A percentile compares a stretch with the other conserved stretches of the same genome.
Conservation (phyloP, 35 echinoderm and acorn worm genomes). For the Heliocidaris erythrogramma region DNA sequence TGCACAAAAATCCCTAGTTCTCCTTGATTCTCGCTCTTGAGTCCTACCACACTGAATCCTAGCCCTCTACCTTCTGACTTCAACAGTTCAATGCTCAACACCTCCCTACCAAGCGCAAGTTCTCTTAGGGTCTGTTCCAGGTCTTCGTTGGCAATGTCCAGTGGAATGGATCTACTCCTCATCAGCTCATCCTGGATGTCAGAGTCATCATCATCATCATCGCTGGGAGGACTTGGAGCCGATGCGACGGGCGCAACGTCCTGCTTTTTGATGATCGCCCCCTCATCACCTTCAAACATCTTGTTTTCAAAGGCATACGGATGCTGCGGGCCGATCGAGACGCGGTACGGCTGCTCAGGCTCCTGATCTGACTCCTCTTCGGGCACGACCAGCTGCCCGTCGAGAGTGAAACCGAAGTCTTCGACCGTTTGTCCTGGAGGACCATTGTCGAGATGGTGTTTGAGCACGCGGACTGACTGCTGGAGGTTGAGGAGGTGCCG, state of each 20-base stretch:
- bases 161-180: background rate
- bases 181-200: background rate
- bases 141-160: constrained; percentile 33
- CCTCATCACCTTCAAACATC: constrained; percentile 67
- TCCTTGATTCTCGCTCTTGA: constrained; percentile 91
- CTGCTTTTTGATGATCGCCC: background rate
- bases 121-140: constrained; percentile 56
- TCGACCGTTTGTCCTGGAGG: constrained; percentile 66
- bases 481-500: constrained; percentile 94
- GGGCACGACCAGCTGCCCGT: constrained; percentile 77
- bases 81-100: constrained; percentile 70
- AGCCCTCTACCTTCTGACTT: constrained; percentile 84
- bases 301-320: constrained; percentile 86
- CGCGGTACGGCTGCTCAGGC: constrained; percentile 26
- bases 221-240: background rate
- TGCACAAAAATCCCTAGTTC: constrained; percentile 98
- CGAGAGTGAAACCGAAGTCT: constrained; percentile 76
- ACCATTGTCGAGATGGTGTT: constrained; percentile 72
- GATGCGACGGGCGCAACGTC: constrained; percentile 47
- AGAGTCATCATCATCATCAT: background rate
- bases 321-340: background rate
- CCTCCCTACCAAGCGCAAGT: constrained; percentile 79
- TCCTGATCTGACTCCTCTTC: constrained; percentile 47
- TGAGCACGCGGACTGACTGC: constrained; percentile 81
- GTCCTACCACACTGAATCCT: constrained; percentile 94